A percentile compares a stretch with the other conserved stretches of the same genome.
Conservation (phyloP, 1,140 invertebrate species). For the Drosophila carrolli region DNA sequence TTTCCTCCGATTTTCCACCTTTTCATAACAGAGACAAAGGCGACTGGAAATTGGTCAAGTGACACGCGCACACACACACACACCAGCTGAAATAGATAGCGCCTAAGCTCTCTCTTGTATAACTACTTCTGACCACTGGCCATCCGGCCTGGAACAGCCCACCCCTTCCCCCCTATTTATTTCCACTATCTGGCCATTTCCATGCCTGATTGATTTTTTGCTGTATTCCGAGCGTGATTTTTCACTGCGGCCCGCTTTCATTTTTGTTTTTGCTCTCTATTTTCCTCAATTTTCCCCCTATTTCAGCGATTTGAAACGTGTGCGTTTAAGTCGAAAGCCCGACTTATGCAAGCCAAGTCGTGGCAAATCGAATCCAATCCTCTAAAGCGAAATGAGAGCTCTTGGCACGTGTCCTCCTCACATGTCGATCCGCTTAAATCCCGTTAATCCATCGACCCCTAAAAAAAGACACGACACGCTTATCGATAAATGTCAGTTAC, state of each 20-base stretch:
- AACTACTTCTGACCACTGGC: background rate
- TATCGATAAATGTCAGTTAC: constrained; percentile 5
- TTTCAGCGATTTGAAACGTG: constrained; percentile 8
- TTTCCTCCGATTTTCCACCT: background rate
- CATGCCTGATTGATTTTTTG: constrained; percentile 47
- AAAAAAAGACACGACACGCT: constrained; percentile 6
- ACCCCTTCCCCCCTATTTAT: background rate
- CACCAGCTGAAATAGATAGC: constrained; percentile 1
- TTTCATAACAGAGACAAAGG: background rate
- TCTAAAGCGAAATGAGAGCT: constrained; percentile 23
- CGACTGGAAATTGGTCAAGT: constrained; percentile 14
- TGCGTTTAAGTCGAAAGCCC: constrained; percentile 15
- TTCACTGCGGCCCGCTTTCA: constrained; percentile 30
- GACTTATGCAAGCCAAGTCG: constrained; percentile 39
- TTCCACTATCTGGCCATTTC: constrained; percentile 6
- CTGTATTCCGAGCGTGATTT: constrained; percentile 40
- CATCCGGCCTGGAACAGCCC: background rate
- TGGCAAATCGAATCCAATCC: constrained; percentile 17
- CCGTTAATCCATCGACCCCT: constrained; percentile 38
- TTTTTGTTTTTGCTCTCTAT: constrained; percentile 4
- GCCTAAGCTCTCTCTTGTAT: constrained; percentile 13
- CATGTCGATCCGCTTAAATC: constrained; percentile 23
- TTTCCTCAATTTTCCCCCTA: background rate
- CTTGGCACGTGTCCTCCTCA: constrained; percentile 33
- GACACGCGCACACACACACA: constrained; percentile 12